Evolutionary conservation across 2,113 vertebrate genomes (phyloP).

Genomic region (Cochlearius cochlearius): DNA sequence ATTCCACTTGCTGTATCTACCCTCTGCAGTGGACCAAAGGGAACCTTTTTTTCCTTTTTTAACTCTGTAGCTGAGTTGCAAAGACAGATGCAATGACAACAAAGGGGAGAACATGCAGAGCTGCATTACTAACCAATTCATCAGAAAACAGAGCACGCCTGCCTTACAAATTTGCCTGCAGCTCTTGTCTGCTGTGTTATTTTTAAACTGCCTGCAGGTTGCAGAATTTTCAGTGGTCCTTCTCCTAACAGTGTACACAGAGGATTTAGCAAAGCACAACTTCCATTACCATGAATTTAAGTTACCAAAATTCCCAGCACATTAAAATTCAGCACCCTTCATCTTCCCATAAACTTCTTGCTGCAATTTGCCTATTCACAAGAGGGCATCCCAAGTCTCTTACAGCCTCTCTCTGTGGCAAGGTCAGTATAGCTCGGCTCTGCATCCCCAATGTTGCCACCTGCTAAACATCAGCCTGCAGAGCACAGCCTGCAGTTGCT

Average conservation of each 20-base stretch:
- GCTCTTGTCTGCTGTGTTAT: constrained; percentile 60
- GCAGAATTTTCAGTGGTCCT: constrained; percentile 46
- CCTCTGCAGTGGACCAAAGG: background rate
- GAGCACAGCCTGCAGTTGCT: background rate
- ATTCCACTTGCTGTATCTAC: background rate
- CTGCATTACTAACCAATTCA: constrained; percentile 46
- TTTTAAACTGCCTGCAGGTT: constrained; percentile 66
- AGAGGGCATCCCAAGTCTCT: background rate
- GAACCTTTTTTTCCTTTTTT: background rate
- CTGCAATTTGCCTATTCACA: background rate
- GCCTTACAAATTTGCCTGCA: constrained; percentile 49
- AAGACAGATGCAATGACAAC: constrained; percentile 9
- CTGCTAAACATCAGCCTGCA: background rate
- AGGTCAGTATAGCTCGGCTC: background rate
- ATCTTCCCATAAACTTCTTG: background rate
- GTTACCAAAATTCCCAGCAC: background rate
- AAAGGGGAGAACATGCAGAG: constrained; percentile 16
- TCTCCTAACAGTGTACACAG: background rate
- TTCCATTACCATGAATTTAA: background rate
- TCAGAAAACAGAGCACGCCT: constrained; percentile 56
- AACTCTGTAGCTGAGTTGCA: background rate
- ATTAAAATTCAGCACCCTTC: background rate
- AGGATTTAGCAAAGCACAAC: background rate
- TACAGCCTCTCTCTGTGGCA: background rate
- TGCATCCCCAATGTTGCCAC: background rate